Percentiles rank a stretch among this genome's conserved stretches.
phyloP scores from a whole-genome alignment of 1,140 invertebrate species.

The Thrips palmi region DNA sequence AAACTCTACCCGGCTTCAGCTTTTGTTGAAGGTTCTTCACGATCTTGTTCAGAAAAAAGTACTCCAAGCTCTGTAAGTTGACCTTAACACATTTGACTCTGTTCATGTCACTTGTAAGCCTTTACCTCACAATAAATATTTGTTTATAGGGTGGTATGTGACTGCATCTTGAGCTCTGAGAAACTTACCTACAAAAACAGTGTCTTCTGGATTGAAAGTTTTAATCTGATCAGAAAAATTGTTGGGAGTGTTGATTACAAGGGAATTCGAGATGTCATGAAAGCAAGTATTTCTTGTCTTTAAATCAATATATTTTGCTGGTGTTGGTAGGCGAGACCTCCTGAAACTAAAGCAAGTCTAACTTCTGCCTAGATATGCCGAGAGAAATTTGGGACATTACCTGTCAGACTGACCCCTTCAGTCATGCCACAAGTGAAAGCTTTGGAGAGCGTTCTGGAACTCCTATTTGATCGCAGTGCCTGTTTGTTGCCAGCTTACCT shows the following conservation, averaged over 20 bases:
- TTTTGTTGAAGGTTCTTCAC: constrained; percentile 51
- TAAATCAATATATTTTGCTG: constrained; percentile 6
- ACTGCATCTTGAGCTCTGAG: constrained; percentile 60
- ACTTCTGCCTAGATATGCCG: constrained; percentile 34
- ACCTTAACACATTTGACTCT: not conserved
- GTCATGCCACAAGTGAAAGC: constrained; percentile 60
- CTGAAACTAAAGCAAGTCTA: not conserved
- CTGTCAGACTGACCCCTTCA: constrained; percentile 52
- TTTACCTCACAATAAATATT: constrained; percentile 17
- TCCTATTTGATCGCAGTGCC: constrained; percentile 82
- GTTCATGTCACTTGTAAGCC: not conserved
- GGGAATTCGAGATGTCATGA: constrained; percentile 81
- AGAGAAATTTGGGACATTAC: constrained; percentile 69
- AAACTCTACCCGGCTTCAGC: constrained; percentile 47
- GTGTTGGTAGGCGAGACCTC: constrained; percentile 4
- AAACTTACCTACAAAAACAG: constrained; percentile 55
- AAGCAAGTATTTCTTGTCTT: constrained; percentile 30
- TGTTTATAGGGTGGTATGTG: constrained; percentile 66
- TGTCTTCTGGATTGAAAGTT: constrained; percentile 76
- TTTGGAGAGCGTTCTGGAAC: constrained; percentile 60
- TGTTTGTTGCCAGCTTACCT: constrained; percentile 86
- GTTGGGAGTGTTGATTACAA: constrained; percentile 89
- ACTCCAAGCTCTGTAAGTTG: constrained; percentile 36
- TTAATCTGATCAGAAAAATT: constrained; percentile 65
- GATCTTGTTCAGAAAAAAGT: constrained; percentile 45